These are phyloP conservation scores for Cantharis rustica DNA, from an alignment of 2,888 invertebrate genomes.

Conservation along the genomic window DNA sequence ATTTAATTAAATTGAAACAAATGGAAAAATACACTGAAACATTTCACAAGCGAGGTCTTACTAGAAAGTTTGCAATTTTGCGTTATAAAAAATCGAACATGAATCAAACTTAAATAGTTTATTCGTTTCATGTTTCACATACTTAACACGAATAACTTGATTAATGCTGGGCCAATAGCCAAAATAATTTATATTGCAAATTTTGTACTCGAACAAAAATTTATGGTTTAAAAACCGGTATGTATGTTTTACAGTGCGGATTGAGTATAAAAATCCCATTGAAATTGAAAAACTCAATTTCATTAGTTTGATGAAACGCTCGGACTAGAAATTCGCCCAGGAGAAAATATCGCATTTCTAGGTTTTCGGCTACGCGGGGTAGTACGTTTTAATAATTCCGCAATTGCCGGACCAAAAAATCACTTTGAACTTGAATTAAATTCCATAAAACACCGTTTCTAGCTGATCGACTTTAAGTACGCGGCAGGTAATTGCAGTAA, in stretches of 20 bases:
- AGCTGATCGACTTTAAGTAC: neutral
- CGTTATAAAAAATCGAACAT: neutral
- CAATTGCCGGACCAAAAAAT: neutral
- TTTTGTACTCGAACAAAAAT: neutral
- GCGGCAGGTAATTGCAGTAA: neutral
- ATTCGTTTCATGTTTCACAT: neutral
- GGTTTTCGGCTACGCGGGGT: neutral
- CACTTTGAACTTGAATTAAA: too few species aligned
- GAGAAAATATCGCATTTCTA: constrained; percentile 11
- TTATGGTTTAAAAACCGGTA: neutral
- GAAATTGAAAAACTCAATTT: neutral
- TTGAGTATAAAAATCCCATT: neutral
- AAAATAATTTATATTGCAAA: neutral
- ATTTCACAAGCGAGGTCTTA: neutral
- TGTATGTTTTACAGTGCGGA: neutral
- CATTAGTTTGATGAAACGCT: neutral
- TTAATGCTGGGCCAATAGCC: neutral
- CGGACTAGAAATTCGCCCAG: constrained; percentile 13
- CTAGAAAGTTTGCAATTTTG: neutral
- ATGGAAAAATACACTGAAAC: neutral
- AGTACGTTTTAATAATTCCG: neutral
- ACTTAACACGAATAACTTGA: neutral
- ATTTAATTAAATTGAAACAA: neutral
- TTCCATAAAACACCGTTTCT: too few species aligned
- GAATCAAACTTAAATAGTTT: neutral